Evolutionary conservation across 2,113 vertebrate genomes (phyloP).

Genomic region (Hypocryptadius cinnamomeus): DNA sequence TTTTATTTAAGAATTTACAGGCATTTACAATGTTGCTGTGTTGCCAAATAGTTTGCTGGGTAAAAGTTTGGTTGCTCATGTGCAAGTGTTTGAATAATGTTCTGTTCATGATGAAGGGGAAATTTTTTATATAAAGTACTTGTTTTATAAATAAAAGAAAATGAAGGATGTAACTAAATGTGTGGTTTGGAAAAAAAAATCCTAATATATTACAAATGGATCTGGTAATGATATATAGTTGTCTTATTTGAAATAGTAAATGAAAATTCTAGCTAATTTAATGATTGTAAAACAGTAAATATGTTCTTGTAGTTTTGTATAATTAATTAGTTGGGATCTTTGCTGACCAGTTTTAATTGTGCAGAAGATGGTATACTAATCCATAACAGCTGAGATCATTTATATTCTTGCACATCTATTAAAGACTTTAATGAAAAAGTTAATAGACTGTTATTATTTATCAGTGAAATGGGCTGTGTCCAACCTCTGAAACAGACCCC

Average conservation of each 20-base stretch:
- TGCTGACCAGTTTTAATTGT: constrained; percentile 60
- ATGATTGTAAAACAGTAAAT: constrained; percentile 73
- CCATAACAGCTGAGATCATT: constrained; percentile 59
- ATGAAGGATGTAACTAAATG: constrained; percentile 68
- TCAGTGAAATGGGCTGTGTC: neutral
- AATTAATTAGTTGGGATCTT: constrained; percentile 52
- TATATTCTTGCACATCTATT: constrained; percentile 71
- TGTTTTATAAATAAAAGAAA: constrained; percentile 79
- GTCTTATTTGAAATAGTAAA: constrained; percentile 69
- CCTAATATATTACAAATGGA: constrained; percentile 62
- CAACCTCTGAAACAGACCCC: neutral
- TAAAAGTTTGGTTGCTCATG: constrained; percentile 60
- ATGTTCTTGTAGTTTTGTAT: constrained; percentile 73
- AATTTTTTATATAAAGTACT: constrained; percentile 72
- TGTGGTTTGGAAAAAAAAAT: constrained; percentile 64
- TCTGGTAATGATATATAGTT: constrained; percentile 63
- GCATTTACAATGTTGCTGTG: constrained; percentile 51
- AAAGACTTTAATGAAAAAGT: constrained; percentile 65
- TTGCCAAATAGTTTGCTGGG: constrained; percentile 69
- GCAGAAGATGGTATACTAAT: constrained; percentile 64
- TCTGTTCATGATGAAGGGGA: constrained; percentile 66
- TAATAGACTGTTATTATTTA: constrained; percentile 10
- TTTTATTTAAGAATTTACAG: constrained; percentile 46
- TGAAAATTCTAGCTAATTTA: constrained; percentile 68
- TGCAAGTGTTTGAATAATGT: constrained; percentile 62